Base-by-base conservation (phyloP, 2,888 invertebrate species). In the Catocala sponsa region DNA sequence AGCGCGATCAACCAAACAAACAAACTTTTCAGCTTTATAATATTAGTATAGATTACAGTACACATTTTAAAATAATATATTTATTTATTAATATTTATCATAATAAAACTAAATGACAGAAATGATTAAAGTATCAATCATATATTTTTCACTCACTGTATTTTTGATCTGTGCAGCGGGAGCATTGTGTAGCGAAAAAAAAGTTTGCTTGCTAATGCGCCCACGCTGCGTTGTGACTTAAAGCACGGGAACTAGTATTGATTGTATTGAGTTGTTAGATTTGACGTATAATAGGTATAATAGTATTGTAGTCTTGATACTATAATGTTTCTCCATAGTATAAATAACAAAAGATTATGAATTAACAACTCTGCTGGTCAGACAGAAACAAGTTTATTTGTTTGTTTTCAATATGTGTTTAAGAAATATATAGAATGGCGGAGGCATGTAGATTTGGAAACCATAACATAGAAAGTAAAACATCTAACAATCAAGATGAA, bases 381-480 rank as follows among this genome's bases (percentile, higher is more conserved):
- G 41, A 55, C 49, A 63, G 54, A 54, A 49, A 56, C 55, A 61
- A 63, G 57, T 55, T 65, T 64, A 60, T 63, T 59, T 65, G 55
- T 71, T 68, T 66, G 53, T 68, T 59, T 55, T 59, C 48, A 69
- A 60, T 63, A 68, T 68, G 63, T 68, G 61, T 78, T 74, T 74
- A 80, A 73, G 63, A 78, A 79, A 78, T 70, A 68, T 67, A 68
- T 78, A 88, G 85, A 86, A 94, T 94, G 94, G 93, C 94, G 81
- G 94, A 94, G 79, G 85, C 88, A 82, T 91, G 91, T 84, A 90
- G 91, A 82, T 83, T 91, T 69, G 87, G 88, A 69, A 87, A 80
- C 80, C 82, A 79, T 63, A 85, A 84, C 78, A 78, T 79, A 73
- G 88, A 90, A 74, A 85, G 80, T 76, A 92, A 90, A 87, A 80